These are phyloP conservation scores for Trilocha varians DNA, from an alignment of 2,888 invertebrate genomes.

Conservation along the genomic window DNA sequence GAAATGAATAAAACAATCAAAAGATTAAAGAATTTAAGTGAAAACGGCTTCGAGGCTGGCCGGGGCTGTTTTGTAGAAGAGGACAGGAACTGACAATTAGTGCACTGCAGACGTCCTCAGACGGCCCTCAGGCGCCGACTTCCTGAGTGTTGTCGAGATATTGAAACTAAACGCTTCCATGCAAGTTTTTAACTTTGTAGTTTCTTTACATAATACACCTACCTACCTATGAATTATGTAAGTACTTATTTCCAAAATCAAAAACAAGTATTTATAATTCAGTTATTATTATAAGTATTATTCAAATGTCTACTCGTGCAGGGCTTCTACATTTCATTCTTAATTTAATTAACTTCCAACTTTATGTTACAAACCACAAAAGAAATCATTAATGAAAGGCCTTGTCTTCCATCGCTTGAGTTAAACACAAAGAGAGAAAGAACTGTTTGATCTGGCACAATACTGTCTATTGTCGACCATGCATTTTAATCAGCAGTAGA, in stretches of 20 bases:
- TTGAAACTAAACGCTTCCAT: conserved; percentile 32
- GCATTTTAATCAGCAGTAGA: conserved; percentile 45
- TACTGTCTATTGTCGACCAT: conserved; percentile 41
- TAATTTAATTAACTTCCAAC: conserved; percentile 26
- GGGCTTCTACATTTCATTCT: conserved; percentile 1
- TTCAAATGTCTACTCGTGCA: conserved; percentile 5
- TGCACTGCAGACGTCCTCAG: conserved; percentile 40
- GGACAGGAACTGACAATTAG: conserved; percentile 45
- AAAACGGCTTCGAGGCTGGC: conserved; percentile 2
- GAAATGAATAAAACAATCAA: background rate
- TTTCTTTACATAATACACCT: too few species aligned
- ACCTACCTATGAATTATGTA: too few species aligned
- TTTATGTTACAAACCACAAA: conserved; percentile 30
- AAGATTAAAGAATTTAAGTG: conserved; percentile 7
- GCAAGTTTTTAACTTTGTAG: background rate
- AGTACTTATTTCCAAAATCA: too few species aligned
- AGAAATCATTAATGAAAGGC: conserved; percentile 36
- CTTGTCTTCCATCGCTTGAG: conserved; percentile 37
- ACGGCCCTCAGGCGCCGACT: conserved; percentile 32
- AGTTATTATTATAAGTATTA: conserved; percentile 9
- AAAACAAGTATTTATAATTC: too few species aligned
- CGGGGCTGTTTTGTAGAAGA: conserved; percentile 6
- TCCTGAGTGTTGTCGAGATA: conserved; percentile 18
- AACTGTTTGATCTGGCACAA: conserved; percentile 51
- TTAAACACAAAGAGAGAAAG: conserved; percentile 46